These are phyloP conservation scores for Hippoglossus hippoglossus DNA, from an alignment of 2,797 vertebrate species.

Conservation along the genomic window DNA sequence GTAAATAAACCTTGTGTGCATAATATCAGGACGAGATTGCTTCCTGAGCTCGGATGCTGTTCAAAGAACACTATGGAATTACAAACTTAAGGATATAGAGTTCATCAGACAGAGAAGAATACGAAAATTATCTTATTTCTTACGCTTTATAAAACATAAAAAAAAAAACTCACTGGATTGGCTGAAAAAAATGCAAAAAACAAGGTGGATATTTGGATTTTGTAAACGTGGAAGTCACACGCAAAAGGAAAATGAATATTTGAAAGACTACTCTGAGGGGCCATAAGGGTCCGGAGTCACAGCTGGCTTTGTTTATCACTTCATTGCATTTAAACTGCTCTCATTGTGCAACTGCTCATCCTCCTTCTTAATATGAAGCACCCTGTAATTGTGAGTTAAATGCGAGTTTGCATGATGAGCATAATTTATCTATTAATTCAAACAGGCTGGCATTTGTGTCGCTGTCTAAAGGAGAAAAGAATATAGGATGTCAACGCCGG, in stretches of 20 bases:
- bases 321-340: slow-evolving; percentile 19
- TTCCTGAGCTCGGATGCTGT: not conserved
- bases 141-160: not conserved
- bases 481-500: not conserved
- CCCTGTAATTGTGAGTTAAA: slow-evolving; percentile 33
- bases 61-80: not conserved
- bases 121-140: not conserved
- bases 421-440: slow-evolving; percentile 34
- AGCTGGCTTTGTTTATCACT: slow-evolving; percentile 12
- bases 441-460: slow-evolving; percentile 4
- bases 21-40: not conserved
- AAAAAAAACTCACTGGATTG: not conserved
- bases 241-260: not conserved
- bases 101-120: not conserved
- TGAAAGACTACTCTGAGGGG: not conserved
- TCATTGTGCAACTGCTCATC: slow-evolving; percentile 18
- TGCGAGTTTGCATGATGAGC: slow-evolving; percentile 29
- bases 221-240: not conserved
- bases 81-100: not conserved
- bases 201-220: slow-evolving; percentile 3
- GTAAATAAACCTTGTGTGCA: too few species aligned
- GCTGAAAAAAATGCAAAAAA: not conserved
- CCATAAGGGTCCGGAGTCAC: not conserved
- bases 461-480: not conserved
- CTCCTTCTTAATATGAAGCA: slow-evolving; percentile 29